Conservation (phyloP, 2,113 vertebrate genomes). For the Mormoops blainvillei region DNA sequence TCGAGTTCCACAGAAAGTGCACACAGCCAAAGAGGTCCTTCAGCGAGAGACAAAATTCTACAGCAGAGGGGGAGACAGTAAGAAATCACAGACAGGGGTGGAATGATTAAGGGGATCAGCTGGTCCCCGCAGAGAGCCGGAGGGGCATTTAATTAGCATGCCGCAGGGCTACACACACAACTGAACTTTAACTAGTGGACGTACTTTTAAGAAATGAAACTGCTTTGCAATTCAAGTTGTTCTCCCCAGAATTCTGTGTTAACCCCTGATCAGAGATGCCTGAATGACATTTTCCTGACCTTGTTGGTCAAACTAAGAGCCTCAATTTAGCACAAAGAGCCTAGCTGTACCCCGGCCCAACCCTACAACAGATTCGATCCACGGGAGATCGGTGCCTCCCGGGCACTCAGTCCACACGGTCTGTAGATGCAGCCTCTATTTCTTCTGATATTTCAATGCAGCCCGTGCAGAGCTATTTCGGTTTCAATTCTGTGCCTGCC, state of each 20-base stretch:
- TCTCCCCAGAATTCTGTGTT: slow-evolving; percentile 14
- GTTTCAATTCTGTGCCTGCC: background rate
- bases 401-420: background rate
- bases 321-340: background rate
- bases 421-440: background rate
- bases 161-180: background rate
- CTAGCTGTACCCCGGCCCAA: background rate
- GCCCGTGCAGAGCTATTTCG: background rate
- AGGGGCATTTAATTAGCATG: background rate
- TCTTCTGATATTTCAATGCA: background rate
- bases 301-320: slow-evolving; percentile 11
- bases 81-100: background rate
- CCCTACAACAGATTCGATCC: background rate
- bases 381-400: background rate
- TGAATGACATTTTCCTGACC: background rate
- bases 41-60: background rate
- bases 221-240: background rate
- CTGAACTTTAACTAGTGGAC: background rate
- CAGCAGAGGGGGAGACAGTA: background rate
- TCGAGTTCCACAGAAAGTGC: background rate
- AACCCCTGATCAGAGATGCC: background rate
- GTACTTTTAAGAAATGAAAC: background rate
- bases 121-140: background rate
- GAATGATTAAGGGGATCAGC: background rate
- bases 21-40: background rate